phyloP scores from a whole-genome alignment of 2,888 invertebrate species.

The Lathronympha strigana region DNA sequence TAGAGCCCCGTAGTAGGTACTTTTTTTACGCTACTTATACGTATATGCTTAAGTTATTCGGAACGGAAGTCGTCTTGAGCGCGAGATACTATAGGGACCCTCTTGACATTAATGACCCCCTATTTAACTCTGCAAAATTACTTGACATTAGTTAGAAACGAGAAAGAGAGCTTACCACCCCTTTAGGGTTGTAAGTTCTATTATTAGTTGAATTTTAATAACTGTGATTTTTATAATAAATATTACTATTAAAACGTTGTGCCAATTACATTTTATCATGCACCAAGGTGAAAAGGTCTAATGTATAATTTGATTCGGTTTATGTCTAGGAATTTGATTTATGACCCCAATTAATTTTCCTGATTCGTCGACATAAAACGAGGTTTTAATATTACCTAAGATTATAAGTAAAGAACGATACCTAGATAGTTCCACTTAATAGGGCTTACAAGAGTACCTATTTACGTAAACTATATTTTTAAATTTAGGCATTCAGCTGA shows the following conservation, averaged over 20 bases:
- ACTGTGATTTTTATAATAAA: not conserved
- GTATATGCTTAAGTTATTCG: no score
- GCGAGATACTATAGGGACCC: no score
- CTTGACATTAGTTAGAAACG: no score
- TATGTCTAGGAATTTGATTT: constrained; percentile 5
- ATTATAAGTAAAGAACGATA: not conserved
- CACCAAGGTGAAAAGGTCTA: not conserved
- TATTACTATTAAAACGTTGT: not conserved
- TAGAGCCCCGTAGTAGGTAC: no score
- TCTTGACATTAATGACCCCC: no score
- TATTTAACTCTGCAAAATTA: no score
- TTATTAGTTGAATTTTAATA: not conserved
- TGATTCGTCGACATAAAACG: not conserved
- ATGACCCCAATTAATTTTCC: not conserved
- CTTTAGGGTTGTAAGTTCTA: no score
- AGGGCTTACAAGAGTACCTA: not conserved
- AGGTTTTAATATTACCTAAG: not conserved
- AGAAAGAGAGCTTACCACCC: no score
- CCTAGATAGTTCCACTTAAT: not conserved
- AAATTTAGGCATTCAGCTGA: no score
- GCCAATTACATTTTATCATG: constrained; percentile 1
- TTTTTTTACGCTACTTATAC: no score
- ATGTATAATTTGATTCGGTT: not conserved
- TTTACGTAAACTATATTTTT: not conserved
- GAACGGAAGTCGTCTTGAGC: no score